Evolutionary conservation across 1,140 invertebrate genomes (phyloP), one percentile per base, ranked within the genome.

Genomic region (Muscidifurax raptorellus): DNA sequence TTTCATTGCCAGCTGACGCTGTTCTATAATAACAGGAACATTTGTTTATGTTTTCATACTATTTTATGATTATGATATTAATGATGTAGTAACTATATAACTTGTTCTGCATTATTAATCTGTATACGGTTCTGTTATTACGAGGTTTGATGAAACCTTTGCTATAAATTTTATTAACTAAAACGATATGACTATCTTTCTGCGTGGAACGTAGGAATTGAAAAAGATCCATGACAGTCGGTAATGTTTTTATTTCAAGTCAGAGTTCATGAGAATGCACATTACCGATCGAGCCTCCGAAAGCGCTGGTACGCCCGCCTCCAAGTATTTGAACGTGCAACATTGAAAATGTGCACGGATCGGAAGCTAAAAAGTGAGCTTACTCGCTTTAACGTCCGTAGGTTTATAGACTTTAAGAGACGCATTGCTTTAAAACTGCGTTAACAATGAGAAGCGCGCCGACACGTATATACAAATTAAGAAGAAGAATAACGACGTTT

Each of bases 331-430:
- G 28, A 77, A 66, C 27, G 30, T 52, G 80, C 44, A 28, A 30
- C 40, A 30, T 44, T n/a, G 59, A 27, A 7, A 74, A 71, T 15
- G 22, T 7, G 25, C 40, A n/a, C 32, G 10, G 1, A 71, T 47
- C 36, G 40, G 32, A 86, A 86, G 89, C 86, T 86, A 88, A 84
- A 88, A 90, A 90, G 89, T 92, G 89, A 91, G 90, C 90, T 90
- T 90, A 92, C 89, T 88, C 88, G 89, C 88, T 90, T 90, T 90
- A 90, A 89, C 89, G 89, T 90, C 88, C 89, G 87, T 90, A 91
- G 89, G 25, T 83, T 87, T 87, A 88, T 82, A 83, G 40, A 25
- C 85, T 85, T 87, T 89, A 90, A 87, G 80, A 87, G 82, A 80
- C 74, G 82, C 89, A 89, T 90, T 86, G 89, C 89, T 90, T 87